phyloP scores from a whole-genome alignment of 2,113 vertebrate genomes.

The Chloebia gouldiae region DNA sequence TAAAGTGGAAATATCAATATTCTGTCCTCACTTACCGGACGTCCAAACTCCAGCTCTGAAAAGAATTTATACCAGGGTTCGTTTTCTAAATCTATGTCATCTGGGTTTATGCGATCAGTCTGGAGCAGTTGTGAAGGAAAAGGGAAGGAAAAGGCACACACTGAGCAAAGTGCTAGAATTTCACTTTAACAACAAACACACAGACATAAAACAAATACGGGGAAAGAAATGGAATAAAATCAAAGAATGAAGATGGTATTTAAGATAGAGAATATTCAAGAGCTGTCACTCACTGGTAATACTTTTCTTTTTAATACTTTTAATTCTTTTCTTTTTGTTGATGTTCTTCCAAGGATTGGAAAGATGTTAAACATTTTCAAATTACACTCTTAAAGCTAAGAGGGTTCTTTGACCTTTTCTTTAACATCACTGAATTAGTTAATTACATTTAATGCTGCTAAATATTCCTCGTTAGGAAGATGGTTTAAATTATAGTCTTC shows the following conservation, averaged over 20 bases:
- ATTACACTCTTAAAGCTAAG: neutral
- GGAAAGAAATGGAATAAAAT: conserved; percentile 31
- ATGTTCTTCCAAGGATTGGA: neutral
- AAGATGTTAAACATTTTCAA: neutral
- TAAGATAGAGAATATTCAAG: neutral
- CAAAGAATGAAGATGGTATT: conserved; percentile 40
- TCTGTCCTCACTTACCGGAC: conserved; percentile 95
- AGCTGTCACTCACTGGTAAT: neutral
- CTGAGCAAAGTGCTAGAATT: conserved; percentile 76
- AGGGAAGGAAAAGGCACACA: conserved; percentile 78
- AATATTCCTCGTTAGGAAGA: neutral
- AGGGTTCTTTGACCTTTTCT: neutral
- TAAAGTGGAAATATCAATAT: conserved; percentile 59
- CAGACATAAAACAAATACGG: conserved; percentile 13
- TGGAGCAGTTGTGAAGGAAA: conserved; percentile 84
- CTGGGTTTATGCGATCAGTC: conserved; percentile 87
- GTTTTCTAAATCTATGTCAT: conserved; percentile 99
- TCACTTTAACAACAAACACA: conserved; percentile 38
- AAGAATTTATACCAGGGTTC: conserved; percentile 99
- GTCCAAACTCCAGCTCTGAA: conserved; percentile 99
- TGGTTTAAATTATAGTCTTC: neutral
- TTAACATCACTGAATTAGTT: neutral
- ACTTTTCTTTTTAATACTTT: neutral
- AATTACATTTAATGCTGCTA: neutral
- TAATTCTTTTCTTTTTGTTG: neutral